Evolutionary conservation across 2,113 vertebrate species (phyloP), one percentile per base, ranked within the genome.

Genomic region (Felis chaus): DNA sequence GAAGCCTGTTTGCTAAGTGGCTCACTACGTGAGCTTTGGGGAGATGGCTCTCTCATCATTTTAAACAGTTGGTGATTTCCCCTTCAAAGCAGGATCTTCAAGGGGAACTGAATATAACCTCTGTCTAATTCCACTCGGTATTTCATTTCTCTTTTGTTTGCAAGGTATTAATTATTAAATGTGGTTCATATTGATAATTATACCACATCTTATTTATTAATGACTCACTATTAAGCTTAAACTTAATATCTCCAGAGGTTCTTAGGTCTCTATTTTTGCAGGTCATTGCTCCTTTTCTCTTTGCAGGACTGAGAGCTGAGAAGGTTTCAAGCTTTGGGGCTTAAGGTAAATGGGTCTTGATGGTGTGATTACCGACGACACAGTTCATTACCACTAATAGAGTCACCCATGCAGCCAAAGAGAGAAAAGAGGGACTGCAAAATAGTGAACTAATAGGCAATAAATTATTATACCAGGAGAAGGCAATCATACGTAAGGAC

Each of bases 131-230:
- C 84, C 48, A 79, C 90, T 89, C 3, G 16, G 93, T 94, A 91
- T 97, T 97, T 97, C 96, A 97, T 98, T 97, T 97, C 94, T 94
- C 81, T 93, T 97, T 95, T 97, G 97, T 98, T 98, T 97, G 97
- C 97, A 88, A 96, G 81, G 61, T 88, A 97, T 98, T 97, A 97
- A 98, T 98, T 97, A 98, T 98, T 98, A 95, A 98, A 65, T 95
- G 88, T 76, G 90, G 57, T 69, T 97, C 96, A 96, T 94, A 97
- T 97, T 97, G 97, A 97, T 98, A 97, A 98, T 98, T 98, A 95
- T 92, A 86, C 71, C 74, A 84, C 96, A 97, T 79, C 95, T 98
- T 98, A 98, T 94, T 98, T 98, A 98, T 98, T 98, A 98, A 98
- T 98, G 97, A 97, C 88, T 97, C 80, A 74, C 91, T 93, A 95